phyloP scores from a whole-genome alignment of 2,888 invertebrate species.

The Lithophane leautieri region DNA sequence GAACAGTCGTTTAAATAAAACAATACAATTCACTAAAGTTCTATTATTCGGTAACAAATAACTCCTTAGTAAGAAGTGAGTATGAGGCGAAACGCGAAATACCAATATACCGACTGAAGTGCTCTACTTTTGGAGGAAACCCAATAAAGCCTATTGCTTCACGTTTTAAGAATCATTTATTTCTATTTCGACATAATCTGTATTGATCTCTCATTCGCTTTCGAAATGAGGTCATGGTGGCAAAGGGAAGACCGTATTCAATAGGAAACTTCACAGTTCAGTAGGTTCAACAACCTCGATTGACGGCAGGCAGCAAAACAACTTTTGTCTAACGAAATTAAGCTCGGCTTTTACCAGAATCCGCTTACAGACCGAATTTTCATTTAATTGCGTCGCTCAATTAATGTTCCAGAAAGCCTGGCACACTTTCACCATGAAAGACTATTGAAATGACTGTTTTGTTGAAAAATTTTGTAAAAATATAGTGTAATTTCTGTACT shows the following conservation, averaged over 20 bases:
- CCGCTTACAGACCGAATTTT: neutral
- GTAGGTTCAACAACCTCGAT: slow-evolving; percentile 15
- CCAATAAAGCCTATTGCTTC: slow-evolving; percentile 2
- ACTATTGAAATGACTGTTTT: no score
- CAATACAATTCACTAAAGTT: slow-evolving; percentile 24
- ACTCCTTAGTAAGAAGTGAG: slow-evolving; percentile 7
- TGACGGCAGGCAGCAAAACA: slow-evolving; percentile 15
- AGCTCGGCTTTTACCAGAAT: slow-evolving; percentile 13
- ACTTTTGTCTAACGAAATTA: slow-evolving; percentile 27
- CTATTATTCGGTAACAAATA: slow-evolving; percentile 15
- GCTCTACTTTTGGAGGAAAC: slow-evolving; percentile 9
- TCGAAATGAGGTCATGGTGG: slow-evolving; percentile 20
- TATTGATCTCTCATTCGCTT: slow-evolving; percentile 28
- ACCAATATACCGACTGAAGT: neutral
- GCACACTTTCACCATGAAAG: slow-evolving; percentile 30
- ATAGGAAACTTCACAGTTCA: slow-evolving; percentile 24
- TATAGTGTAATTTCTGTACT: no score
- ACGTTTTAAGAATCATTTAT: slow-evolving; percentile 22
- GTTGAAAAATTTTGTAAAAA: no score
- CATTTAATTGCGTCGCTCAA: slow-evolving; percentile 26
- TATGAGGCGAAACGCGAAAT: slow-evolving; percentile 4
- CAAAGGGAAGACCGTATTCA: slow-evolving; percentile 16
- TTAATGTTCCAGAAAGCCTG: slow-evolving; percentile 31
- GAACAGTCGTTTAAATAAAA: slow-evolving; percentile 19
- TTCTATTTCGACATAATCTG: slow-evolving; percentile 17